Conservation (phyloP, 2,797 vertebrate species). For the Pseudochirops corinnae region DNA sequence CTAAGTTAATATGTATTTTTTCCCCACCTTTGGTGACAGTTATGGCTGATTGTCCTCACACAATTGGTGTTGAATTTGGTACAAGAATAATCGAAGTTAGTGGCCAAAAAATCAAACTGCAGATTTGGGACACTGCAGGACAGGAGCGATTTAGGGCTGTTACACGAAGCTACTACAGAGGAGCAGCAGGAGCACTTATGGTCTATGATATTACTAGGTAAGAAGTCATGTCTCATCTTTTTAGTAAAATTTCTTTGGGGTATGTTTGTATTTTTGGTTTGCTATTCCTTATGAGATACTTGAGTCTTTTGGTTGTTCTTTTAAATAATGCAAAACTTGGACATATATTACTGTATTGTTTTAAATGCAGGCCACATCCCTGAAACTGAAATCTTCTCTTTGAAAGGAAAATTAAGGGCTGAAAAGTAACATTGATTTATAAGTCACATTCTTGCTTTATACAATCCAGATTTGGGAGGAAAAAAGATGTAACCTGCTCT, state of each 20-base stretch:
- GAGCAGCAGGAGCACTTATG: conserved; percentile 99
- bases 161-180: conserved; percentile 99
- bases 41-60: conserved; percentile 99
- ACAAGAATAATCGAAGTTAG: conserved; percentile 99
- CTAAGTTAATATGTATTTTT: conserved; percentile 68
- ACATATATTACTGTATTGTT: neutral
- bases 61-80: conserved; percentile 99
- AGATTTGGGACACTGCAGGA: conserved; percentile 99
- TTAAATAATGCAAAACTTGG: conserved; percentile 47
- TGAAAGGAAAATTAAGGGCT: neutral
- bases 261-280: conserved; percentile 6
- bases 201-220: conserved; percentile 99
- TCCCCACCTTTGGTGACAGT: conserved; percentile 85
- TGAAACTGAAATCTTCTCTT: neutral
- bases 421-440: neutral
- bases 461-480: neutral
- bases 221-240: conserved; percentile 59
- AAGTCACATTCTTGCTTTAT: neutral
- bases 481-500: neutral
- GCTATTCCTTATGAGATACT: conserved; percentile 24
- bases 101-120: conserved; percentile 99
- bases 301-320: conserved; percentile 43
- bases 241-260: neutral
- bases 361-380: neutral
- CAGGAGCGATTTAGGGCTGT: conserved; percentile 99